Percentiles rank a stretch among this genome's conserved stretches.
These are phyloP conservation scores for Atherinomorus stipes DNA, from an alignment of 2,113 vertebrate genomes.

Conservation along the genomic window DNA sequence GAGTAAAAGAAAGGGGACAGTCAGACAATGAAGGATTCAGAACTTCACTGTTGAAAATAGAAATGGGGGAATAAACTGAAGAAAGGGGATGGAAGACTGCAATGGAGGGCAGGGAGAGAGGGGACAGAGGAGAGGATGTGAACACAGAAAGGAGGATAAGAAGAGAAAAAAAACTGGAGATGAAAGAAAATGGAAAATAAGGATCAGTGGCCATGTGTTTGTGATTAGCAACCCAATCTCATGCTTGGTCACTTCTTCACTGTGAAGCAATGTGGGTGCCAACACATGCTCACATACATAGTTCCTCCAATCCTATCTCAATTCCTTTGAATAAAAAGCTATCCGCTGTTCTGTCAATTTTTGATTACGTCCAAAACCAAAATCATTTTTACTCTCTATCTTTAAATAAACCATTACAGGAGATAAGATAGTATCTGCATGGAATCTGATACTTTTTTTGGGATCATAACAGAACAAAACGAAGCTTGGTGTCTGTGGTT, in stretches of 20 bases:
- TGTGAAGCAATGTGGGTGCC: neutral
- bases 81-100: slow-evolving; percentile 27
- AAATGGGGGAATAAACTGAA: slow-evolving; percentile 54
- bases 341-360: slow-evolving; percentile 6
- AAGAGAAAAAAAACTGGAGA: neutral
- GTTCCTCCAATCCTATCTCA: neutral
- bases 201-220: slow-evolving; percentile 59
- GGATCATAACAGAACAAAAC: neutral
- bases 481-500: neutral
- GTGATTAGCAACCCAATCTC: slow-evolving; percentile 59
- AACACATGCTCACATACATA: slow-evolving; percentile 3
- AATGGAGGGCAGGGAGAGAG: slow-evolving; percentile 34
- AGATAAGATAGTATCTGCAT: slow-evolving; percentile 6
- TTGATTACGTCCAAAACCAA: neutral
- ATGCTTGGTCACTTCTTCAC: slow-evolving; percentile 42
- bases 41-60: slow-evolving; percentile 51
- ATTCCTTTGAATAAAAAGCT: slow-evolving; percentile 18
- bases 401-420: slow-evolving; percentile 23
- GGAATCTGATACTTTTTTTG: slow-evolving; percentile 12
- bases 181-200: slow-evolving; percentile 57
- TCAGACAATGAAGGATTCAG: slow-evolving; percentile 60
- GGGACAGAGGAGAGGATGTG: neutral
- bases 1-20: slow-evolving; percentile 39
- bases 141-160: slow-evolving; percentile 4
- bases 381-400: slow-evolving; percentile 20